Percentiles rank a stretch among this genome's conserved stretches.
Evolutionary conservation across 2,797 vertebrate species (phyloP).

Genomic region (Pempheris klunzingeri): DNA sequence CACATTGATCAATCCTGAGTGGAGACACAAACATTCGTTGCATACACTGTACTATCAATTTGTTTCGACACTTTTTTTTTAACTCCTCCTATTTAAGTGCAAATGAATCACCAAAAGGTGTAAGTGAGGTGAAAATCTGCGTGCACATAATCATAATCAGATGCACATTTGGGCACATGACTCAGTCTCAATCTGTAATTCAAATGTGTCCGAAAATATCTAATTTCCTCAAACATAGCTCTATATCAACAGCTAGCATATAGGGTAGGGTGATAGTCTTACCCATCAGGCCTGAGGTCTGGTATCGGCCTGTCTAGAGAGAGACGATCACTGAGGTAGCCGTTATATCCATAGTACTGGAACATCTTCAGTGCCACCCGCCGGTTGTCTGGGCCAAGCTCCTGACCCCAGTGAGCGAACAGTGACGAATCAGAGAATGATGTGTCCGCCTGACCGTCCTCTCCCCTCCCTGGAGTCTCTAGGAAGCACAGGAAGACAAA

Average conservation of each 20-base stretch:
- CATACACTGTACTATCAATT: background rate
- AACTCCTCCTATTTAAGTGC: background rate
- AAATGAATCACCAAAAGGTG: background rate
- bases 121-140: background rate
- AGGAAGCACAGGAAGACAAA: conserved; percentile 70
- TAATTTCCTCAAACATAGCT: background rate
- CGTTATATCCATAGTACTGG: conserved; percentile 98
- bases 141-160: conserved; percentile 2
- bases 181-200: background rate
- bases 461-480: conserved; percentile 92
- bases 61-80: background rate
- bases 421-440: conserved; percentile 95
- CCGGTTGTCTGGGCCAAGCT: conserved; percentile 91
- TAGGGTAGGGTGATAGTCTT: conserved; percentile 65
- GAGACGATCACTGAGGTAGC: conserved; percentile 97
- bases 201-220: background rate
- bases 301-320: conserved; percentile 92
- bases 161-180: background rate
- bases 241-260: background rate
- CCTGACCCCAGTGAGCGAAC: conserved; percentile 97
- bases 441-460: conserved; percentile 86
- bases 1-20: background rate
- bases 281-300: conserved; percentile 97
- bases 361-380: conserved; percentile 94
- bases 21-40: background rate